These are phyloP conservation scores for Laspeyria flexula DNA, from an alignment of 2,888 invertebrate genomes.

Conservation along the genomic window DNA sequence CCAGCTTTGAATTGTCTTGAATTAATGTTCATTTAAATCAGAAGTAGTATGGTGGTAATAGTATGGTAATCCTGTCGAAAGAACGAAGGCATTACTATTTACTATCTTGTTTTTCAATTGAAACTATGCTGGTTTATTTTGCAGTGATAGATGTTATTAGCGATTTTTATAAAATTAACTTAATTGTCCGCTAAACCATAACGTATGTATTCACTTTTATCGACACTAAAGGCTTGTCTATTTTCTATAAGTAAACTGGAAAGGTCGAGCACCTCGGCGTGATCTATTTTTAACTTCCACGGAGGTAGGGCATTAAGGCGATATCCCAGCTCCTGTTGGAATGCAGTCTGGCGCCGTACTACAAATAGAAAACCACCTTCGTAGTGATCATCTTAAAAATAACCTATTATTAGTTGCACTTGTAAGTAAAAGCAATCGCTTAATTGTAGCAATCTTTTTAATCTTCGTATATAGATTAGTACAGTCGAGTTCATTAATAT, in stretches of 20 bases:
- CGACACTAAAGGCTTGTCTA: slow-evolving; percentile 51
- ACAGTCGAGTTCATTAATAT: too few relatives aligned
- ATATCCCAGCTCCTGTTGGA: slow-evolving; percentile 76
- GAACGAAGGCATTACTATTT: too few relatives aligned
- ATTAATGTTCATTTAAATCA: slow-evolving; percentile 68
- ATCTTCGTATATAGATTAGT: too few relatives aligned
- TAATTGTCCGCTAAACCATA: too few relatives aligned
- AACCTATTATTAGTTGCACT: slow-evolving; percentile 42
- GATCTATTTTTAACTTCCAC: slow-evolving; percentile 70
- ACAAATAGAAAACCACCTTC: slow-evolving; percentile 70
- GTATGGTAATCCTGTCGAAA: too few relatives aligned
- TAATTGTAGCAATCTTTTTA: too few relatives aligned
- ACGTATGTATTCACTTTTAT: too few relatives aligned
- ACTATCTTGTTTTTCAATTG: too few relatives aligned
- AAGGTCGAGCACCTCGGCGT: slow-evolving; percentile 60
- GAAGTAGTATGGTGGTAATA: slow-evolving; percentile 68
- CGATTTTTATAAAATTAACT: too few relatives aligned
- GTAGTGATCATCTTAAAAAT: slow-evolving; percentile 59
- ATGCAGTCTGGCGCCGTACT: slow-evolving; percentile 80
- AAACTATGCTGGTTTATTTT: too few relatives aligned
- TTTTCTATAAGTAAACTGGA: slow-evolving; percentile 61
- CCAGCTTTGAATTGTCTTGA: slow-evolving; percentile 64
- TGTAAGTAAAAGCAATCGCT: too few relatives aligned
- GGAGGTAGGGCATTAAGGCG: slow-evolving; percentile 73
- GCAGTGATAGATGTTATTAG: too few relatives aligned